Base-by-base conservation (phyloP, 2,797 vertebrate species). In the Lateolabrax maculatus region DNA sequence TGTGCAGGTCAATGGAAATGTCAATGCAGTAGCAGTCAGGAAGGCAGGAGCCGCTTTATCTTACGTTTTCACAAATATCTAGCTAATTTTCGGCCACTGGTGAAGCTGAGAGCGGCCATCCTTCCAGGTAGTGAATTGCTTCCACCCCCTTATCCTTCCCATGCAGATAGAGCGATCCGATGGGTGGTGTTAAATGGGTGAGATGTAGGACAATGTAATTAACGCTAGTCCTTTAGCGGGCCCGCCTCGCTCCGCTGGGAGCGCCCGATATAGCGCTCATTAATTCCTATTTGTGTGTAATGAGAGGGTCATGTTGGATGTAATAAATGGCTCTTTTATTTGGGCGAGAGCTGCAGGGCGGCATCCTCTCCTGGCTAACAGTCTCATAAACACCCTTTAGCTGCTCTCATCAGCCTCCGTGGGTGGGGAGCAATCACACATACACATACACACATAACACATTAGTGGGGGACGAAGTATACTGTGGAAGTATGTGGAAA, bases 301-400 rank as follows among this genome's bases (percentile, higher is more conserved):
- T 94, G 93, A 95, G 94, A 94, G 94, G 94, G 93, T 95, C 94
- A 94, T 92, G 93, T 94, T 94, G 86, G 90, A 93, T 91, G 88
- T 94, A 95, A 95, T 95, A 93, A 95, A 95, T 95, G 89, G 87
- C 91, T 92, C 89, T 94, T 95, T 95, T 94, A 95, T 95, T 94
- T 94, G 90, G 91, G 89, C 69, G 81, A 89, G 89, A 90, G 91
- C 92, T 90, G 91, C 90, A 81, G 90, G 91, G 93, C 90, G 84
- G 91, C 90, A 92, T 93, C 90, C 87, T 91, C 85, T 90, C 83
- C 86, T 87, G 74, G 77, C 90, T 92, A 94, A 92, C 88, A 81
- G 84, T 91, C 92, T 94, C 90, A 94, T 94, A 92, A 94, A 93
- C 90, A 93, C 93, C 87, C 88, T 90, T 93, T 91, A 93, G 90